Percentiles rank a stretch among this genome's conserved stretches.
phyloP scores from a whole-genome alignment of 2,113 vertebrate genomes.

The Ctenodactylus gundi region DNA sequence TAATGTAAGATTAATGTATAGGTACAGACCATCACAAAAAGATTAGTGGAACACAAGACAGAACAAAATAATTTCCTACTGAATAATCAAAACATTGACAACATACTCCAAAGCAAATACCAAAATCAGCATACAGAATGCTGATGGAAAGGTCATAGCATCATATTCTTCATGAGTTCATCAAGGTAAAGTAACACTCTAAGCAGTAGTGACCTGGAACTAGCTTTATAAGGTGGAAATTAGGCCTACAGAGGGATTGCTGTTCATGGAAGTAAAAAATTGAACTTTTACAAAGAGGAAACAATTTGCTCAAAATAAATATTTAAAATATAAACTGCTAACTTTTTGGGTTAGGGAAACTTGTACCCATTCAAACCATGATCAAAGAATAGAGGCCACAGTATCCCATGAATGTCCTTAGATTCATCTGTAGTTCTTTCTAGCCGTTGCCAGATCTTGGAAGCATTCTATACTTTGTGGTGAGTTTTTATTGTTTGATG shows the following conservation, averaged over 20 bases:
- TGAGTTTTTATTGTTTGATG: not conserved
- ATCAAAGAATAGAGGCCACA: not conserved
- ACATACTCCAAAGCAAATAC: not conserved
- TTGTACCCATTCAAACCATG: not conserved
- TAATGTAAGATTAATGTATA: not conserved
- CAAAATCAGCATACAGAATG: not conserved
- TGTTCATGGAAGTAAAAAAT: not conserved
- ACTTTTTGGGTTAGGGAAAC: not conserved
- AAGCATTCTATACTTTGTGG: not conserved
- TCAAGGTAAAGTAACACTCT: not conserved
- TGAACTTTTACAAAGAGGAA: not conserved
- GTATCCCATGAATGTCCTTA: not conserved
- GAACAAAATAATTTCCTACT: not conserved
- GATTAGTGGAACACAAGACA: not conserved
- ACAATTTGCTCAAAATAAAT: not conserved
- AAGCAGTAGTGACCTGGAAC: not conserved
- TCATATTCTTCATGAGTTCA: not conserved
- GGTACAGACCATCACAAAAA: not conserved
- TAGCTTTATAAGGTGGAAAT: constrained; percentile 21
- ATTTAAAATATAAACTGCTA: not conserved
- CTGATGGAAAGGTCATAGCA: not conserved
- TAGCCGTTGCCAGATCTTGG: not conserved
- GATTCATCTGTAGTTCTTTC: not conserved
- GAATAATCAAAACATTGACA: not conserved
- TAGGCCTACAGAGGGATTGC: not conserved